A percentile compares a stretch with the other conserved stretches of the same genome.
These are phyloP conservation scores for Zele albiditarsus DNA, from an alignment of 2,888 invertebrate species.

Conservation along the genomic window DNA sequence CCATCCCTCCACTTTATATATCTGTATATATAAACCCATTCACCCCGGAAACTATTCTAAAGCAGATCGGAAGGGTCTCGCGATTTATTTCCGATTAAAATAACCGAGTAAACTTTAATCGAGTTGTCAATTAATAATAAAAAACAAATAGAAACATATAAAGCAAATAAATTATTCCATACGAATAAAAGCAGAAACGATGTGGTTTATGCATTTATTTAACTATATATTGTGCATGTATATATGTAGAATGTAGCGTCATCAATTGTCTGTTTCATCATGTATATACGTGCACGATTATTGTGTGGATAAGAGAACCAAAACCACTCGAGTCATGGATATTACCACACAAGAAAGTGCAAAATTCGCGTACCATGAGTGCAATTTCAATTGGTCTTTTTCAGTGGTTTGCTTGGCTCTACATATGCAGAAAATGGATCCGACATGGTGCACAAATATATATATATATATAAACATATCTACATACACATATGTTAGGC, in stretches of 20 bases:
- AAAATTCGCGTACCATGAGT: constrained; percentile 32
- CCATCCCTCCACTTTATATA: constrained; percentile 23
- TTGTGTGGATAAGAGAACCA: constrained; percentile 1
- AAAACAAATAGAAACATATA: not conserved
- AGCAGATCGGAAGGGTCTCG: constrained; percentile 48
- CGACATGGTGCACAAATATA: not conserved
- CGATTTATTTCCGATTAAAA: constrained; percentile 23
- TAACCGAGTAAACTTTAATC: not conserved
- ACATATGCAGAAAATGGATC: constrained; percentile 5
- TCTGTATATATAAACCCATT: constrained; percentile 21
- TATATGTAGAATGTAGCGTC: not conserved
- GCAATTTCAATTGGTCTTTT: constrained; percentile 36
- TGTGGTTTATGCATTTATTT: not conserved
- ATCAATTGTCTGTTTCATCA: constrained; percentile 3
- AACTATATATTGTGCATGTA: not conserved
- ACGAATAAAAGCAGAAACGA: not conserved
- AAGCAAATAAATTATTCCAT: not conserved
- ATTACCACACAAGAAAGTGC: constrained; percentile 35
- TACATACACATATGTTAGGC: constrained; percentile 4
- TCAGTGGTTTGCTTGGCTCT: constrained; percentile 19
- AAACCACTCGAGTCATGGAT: constrained; percentile 22
- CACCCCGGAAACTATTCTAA: constrained; percentile 54
- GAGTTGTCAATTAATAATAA: not conserved
- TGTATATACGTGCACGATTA: not conserved
- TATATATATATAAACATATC: not conserved